Evolutionary conservation across 2,797 vertebrate genomes (phyloP).

Genomic region (Tarsius wallacei): DNA sequence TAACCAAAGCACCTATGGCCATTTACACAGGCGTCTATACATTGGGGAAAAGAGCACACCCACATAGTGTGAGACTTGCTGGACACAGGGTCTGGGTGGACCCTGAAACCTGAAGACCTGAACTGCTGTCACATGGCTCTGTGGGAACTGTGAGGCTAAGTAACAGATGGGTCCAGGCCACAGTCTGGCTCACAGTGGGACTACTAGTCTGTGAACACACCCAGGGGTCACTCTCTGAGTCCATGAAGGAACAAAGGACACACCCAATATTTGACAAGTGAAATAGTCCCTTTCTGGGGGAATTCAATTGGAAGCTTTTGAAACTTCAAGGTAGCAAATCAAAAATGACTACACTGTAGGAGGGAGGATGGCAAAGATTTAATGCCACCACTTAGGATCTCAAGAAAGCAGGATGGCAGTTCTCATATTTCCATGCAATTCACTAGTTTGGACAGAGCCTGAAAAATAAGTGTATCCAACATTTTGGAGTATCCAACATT

Average conservation of each 20-base stretch:
- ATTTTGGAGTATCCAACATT: too few relatives aligned
- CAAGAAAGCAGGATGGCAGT: neutral
- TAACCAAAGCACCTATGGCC: neutral
- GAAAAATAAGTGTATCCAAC: neutral
- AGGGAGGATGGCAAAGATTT: neutral
- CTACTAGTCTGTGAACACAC: neutral
- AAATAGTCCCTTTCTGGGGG: neutral
- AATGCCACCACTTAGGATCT: neutral
- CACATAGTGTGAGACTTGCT: neutral
- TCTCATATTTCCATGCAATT: neutral
- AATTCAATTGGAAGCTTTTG: neutral
- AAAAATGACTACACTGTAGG: neutral
- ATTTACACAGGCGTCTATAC: neutral
- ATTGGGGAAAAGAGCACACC: neutral
- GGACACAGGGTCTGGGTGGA: neutral
- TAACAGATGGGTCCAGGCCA: neutral
- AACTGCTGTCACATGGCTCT: neutral
- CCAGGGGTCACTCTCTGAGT: neutral
- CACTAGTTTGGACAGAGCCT: neutral
- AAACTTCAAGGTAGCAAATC: neutral
- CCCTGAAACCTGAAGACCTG: neutral
- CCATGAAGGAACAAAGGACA: neutral
- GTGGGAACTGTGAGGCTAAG: neutral
- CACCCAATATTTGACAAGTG: neutral
- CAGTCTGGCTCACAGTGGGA: neutral